A percentile compares a stretch with the other conserved stretches of the same genome.
phyloP scores from a whole-genome alignment of 2,113 vertebrate genomes.

The Pogonocichla stellata region DNA sequence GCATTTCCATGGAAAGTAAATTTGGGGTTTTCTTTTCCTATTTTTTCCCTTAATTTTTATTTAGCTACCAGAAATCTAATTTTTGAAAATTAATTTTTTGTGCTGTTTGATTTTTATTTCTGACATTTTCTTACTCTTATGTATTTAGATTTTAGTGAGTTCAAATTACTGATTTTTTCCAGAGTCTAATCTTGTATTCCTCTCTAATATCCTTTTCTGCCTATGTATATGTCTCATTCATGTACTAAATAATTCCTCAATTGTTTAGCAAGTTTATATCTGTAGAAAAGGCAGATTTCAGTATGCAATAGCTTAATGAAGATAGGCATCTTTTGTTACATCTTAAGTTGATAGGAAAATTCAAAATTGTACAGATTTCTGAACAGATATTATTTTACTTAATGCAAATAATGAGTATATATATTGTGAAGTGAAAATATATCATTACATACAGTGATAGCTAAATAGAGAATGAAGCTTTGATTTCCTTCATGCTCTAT shows the following conservation, averaged over 20 bases:
- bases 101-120: not conserved
- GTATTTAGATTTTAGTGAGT: not conserved
- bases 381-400: not conserved
- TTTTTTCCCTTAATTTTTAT: not conserved
- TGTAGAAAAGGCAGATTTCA: not conserved
- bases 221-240: not conserved
- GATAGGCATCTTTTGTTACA: not conserved
- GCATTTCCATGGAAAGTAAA: not conserved
- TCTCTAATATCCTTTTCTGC: not conserved
- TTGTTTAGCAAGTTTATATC: not conserved
- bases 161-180: not conserved
- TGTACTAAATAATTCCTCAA: not conserved
- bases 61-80: not conserved
- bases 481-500: not conserved
- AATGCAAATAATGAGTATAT: not conserved
- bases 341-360: not conserved
- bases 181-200: not conserved
- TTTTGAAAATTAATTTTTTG: not conserved
- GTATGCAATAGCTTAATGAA: not conserved
- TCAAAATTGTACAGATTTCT: not conserved
- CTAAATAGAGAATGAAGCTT: not conserved
- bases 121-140: not conserved
- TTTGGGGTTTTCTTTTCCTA: fast-evolving
- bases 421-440: not conserved
- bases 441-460: not conserved